Conservation (phyloP, 2,888 invertebrate species). For the Pemphredon lugubris region DNA sequence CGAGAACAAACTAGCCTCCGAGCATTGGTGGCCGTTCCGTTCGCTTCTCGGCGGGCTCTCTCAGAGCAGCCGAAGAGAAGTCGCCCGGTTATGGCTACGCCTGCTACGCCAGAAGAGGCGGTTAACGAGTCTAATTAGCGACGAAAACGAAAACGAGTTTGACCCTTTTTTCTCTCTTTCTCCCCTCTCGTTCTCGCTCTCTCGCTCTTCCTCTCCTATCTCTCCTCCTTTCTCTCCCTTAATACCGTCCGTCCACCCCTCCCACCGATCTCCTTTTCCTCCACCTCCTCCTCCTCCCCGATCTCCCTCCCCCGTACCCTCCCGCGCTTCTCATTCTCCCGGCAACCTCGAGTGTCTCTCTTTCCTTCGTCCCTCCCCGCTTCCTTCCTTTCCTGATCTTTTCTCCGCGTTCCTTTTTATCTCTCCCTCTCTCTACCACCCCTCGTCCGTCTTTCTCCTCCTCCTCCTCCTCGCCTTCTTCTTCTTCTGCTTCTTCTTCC, state of each 20-base stretch:
- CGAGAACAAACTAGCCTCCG: slow-evolving; percentile 78
- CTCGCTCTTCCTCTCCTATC: slow-evolving; percentile 37
- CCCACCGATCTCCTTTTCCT: slow-evolving; percentile 5
- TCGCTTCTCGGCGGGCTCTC: slow-evolving; percentile 62
- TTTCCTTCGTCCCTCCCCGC: slow-evolving; percentile 2
- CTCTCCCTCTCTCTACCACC: neutral
- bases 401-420: neutral
- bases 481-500: slow-evolving; percentile 24
- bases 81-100: slow-evolving; percentile 79
- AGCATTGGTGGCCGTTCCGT: slow-evolving; percentile 70
- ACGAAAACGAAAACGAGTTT: slow-evolving; percentile 82
- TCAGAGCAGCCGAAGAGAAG: slow-evolving; percentile 70
- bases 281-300: slow-evolving; percentile 25
- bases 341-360: neutral
- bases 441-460: neutral
- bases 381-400: neutral
- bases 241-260: slow-evolving; percentile 16
- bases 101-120: slow-evolving; percentile 74
- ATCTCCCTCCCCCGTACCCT: slow-evolving; percentile 4
- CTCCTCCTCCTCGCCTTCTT: slow-evolving; percentile 1
- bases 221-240: slow-evolving; percentile 7
- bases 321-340: neutral
- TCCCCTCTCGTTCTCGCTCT: slow-evolving; percentile 31
- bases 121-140: slow-evolving; percentile 82
- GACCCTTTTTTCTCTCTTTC: slow-evolving; percentile 73